Conservation (phyloP, 2,888 invertebrate species). For the Pandemis corylana region DNA sequence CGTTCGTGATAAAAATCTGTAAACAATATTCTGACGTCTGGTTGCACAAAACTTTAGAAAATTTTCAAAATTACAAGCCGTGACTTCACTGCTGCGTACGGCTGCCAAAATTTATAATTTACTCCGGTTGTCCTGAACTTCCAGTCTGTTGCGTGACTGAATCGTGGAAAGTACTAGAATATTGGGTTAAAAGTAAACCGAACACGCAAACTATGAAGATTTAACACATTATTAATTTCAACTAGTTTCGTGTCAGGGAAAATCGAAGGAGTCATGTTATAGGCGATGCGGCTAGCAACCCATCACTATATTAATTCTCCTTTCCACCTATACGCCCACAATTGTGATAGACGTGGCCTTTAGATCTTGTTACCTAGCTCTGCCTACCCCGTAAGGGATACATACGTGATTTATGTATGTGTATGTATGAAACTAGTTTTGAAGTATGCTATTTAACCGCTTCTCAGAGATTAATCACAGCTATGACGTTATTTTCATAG, state of each 20-base stretch:
- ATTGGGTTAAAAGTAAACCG: neutral
- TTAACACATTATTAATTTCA: neutral
- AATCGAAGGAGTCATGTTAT: too few species aligned
- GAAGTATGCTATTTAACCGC: too few species aligned
- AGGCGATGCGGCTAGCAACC: too few species aligned
- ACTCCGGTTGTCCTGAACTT: slow-evolving; percentile 12
- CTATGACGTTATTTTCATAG: too few species aligned
- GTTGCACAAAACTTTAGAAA: neutral
- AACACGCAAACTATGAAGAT: slow-evolving; percentile 6
- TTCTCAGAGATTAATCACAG: too few species aligned
- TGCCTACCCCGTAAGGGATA: too few species aligned
- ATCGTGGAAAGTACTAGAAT: neutral
- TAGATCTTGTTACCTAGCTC: too few species aligned
- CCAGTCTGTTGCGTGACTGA: slow-evolving; percentile 13
- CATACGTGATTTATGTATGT: too few species aligned
- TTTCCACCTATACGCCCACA: too few species aligned
- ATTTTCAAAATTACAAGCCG: neutral
- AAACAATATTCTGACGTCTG: neutral
- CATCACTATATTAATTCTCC: too few species aligned
- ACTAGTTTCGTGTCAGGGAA: neutral
- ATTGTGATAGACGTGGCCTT: too few species aligned
- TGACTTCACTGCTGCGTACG: neutral
- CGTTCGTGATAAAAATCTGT: slow-evolving; percentile 1
- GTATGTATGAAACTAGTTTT: too few species aligned
- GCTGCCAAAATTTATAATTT: slow-evolving; percentile 38